Conservation (phyloP, 2,113 vertebrate genomes). For the Cephalopterus ornatus region DNA sequence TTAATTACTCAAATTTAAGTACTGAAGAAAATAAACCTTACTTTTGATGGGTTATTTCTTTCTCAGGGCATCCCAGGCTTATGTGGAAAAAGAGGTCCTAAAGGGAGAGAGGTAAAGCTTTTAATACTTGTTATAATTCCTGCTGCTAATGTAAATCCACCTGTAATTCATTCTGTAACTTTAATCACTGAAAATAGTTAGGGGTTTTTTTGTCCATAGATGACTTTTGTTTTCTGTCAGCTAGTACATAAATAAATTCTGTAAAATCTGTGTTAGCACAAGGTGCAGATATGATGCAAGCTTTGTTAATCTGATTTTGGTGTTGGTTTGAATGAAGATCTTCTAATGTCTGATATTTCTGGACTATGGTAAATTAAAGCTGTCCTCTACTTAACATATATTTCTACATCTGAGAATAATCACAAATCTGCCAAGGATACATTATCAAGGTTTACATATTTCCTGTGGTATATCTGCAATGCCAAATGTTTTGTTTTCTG, state of each 20-base stretch:
- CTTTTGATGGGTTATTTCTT: background rate
- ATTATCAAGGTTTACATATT: conserved; percentile 2
- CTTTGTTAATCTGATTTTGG: background rate
- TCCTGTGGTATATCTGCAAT: background rate
- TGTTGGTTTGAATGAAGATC: background rate
- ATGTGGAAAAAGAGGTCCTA: conserved; percentile 85
- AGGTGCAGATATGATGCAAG: background rate
- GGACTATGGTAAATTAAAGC: background rate
- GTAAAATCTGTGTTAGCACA: background rate
- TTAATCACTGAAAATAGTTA: background rate
- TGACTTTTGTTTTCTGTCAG: background rate
- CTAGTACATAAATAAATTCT: background rate
- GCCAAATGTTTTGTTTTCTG: conserved; percentile 27
- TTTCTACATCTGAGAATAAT: conserved; percentile 43
- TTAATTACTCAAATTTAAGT: background rate
- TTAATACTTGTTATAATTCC: background rate
- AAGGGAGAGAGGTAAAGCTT: conserved; percentile 86
- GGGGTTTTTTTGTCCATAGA: background rate
- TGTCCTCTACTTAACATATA: background rate
- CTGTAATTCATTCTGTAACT: background rate
- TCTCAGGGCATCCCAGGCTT: conserved; percentile 86
- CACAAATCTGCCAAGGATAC: background rate
- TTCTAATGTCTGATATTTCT: conserved; percentile 12
- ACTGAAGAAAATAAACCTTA: background rate
- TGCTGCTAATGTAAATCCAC: background rate